Base-by-base conservation (phyloP, 2,797 vertebrate species). In the Xenops minutus region DNA sequence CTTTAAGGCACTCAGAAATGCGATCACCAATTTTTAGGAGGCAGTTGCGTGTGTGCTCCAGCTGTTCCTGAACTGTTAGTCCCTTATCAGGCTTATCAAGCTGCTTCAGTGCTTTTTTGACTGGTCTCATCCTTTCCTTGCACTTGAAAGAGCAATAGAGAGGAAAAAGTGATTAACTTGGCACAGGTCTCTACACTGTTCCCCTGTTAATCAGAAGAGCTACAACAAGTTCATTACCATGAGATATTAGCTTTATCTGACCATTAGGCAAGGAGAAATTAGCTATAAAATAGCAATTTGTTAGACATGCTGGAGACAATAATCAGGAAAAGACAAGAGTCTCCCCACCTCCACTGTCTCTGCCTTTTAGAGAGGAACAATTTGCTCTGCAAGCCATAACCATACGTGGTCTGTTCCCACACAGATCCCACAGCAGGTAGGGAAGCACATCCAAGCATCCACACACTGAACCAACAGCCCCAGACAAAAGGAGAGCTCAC, bases 81-180 rank as follows among this genome's bases (percentile, higher is more conserved):
- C 99, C 99, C 92, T 99, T 99, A 68, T 99, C 99, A 1, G 99
- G 99, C 93, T 99, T 99, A 95, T 99, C 99, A 61, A 99, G 98
- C 96, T 99, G 99, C 87, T 99, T 99, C 94, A 99, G 97, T n/a
- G 99, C 99, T 98, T 99, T 99, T 82, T 99, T 99, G 89, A 99
- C 99, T 0, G 99, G 99, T 96, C 99, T 98, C 99, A 99, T 99
- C 81, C 99, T 98, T 97, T 99, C 99, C 96, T 99, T 99, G 97
- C 99, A 99, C 99, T 99, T 82, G 11, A 96, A 95, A 37, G 88
- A 91, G n/a, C 67, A 91, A 95, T 0, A 92, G 61, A 88, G 48
- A 94, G 44, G 5, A 84, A 14, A 95, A 66, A 85, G 43, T 54
- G 22, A 85, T 77, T 92, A 51, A 81, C 68, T 54, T 82, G 90